Evolutionary conservation across 2,113 vertebrate genomes (phyloP), one percentile per base, ranked within the genome.

Genomic region (Osmerus eperlanus): DNA sequence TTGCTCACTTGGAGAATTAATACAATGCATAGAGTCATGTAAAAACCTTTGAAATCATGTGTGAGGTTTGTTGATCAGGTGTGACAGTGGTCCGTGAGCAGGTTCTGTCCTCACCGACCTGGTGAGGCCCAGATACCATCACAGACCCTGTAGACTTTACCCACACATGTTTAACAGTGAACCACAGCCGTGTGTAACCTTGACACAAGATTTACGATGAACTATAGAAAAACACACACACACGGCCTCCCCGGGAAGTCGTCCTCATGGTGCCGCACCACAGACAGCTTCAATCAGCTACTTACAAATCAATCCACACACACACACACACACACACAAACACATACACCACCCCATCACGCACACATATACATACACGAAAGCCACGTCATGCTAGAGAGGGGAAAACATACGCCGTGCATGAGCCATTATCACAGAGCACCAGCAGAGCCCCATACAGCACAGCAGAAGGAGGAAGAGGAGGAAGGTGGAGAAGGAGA

Each of bases 401-500:
- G 4, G n/a, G 16, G 25, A 11, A 7, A 7, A 65, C 13, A 19
- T n/a, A 36, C 18, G 8, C 19, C 6, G 12, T 56, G 55, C 16
- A 56, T 3, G 15, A 19, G 15, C 15, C 55, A 18, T 60, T 56
- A 71, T 81, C 79, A 65, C 66, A 78, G 74, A 78, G 78, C 83
- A 70, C 81, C 84, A 54, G 68, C n/a, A 61, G 72, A 79, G 79
- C 78, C 78, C 54, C 58, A 73, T 47, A 81, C 60, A 78, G 77
- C 84, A 82, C 80, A 71, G 74, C 77, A 64, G 82, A 78, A 83
- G 80, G 81, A 77, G 76, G n/a, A 25, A 41, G 84, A 83, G 85
- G 65, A 81, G 69, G 78, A 18, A 15, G 41, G 18, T 51, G 29
- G 59, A 61, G 32, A 16, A 60, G 56, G 41, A 23, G 47, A 62